Percentiles rank a stretch among this genome's conserved stretches.
Evolutionary conservation across 2,113 vertebrate genomes (phyloP).

Genomic region (Fregetta grallaria): DNA sequence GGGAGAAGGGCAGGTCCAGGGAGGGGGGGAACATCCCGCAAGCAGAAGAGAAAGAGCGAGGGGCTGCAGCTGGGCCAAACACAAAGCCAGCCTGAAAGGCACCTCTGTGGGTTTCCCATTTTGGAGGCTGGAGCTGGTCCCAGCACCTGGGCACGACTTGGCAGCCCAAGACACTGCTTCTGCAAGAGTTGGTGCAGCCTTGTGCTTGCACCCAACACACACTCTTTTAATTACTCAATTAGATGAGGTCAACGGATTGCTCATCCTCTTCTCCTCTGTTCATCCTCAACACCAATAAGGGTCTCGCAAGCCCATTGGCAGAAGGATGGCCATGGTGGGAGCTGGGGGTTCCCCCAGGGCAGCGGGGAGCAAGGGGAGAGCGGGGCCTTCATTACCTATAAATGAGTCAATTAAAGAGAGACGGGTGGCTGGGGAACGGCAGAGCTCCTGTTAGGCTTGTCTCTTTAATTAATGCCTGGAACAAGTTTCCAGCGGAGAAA

Average conservation of each 20-base stretch:
- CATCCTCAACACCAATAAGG: background rate
- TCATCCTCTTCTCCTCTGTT: background rate
- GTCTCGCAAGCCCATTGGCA: rapidly evolving
- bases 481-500: slow-evolving; percentile 27
- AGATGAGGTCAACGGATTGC: background rate
- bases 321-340: background rate
- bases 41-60: background rate
- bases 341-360: background rate
- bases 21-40: background rate
- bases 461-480: slow-evolving; percentile 50
- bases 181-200: background rate
- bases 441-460: background rate
- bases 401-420: background rate
- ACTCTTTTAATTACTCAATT: background rate
- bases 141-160: background rate
- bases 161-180: background rate
- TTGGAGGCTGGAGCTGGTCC: background rate
- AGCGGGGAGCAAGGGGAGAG: background rate
- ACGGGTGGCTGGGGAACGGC: background rate
- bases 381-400: background rate
- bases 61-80: background rate
- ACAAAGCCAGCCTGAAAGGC: background rate
- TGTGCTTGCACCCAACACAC: rapidly evolving
- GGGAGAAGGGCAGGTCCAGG: background rate
- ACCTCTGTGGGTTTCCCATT: background rate